Base-by-base conservation (phyloP, 2,113 vertebrate species). In the Piliocolobus tephrosceles region DNA sequence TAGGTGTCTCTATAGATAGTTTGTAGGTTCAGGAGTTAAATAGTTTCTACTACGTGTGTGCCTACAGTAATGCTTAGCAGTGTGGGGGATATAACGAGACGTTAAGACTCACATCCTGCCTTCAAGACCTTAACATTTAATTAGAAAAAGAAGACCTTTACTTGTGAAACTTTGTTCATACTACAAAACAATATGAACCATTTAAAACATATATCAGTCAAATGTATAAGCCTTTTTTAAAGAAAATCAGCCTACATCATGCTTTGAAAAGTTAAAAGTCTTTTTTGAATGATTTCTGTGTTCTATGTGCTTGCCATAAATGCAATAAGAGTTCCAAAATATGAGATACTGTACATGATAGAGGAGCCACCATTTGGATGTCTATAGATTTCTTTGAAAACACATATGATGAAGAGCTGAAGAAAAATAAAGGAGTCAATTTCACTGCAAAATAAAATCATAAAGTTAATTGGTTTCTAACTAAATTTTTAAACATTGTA, bases 381-480 rank as follows among this genome's bases (percentile, higher is more conserved):
- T 58, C 61, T 35, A 0, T 40, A 84, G 40, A 61, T 92, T 90
- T 75, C 83, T 82, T 86, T 82, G 50, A 94, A 92, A 92, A 82
- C 57, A 64, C 3, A n/a, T 73, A n/a, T 78, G 22, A 38, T 40
- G 0, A 93, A 90, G 73, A 79, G 58, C 16, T 91, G 52, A 75
- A 78, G 40, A 73, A 96, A 90, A 95, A 66, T 38, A 52, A 95
- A 80, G 40, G 35, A 78, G 22, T 85, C 27, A 22, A 76, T 94
- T 92, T 93, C 43, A 90, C n/a, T 85, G 64, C 17, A 76, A 94
- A 96, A 55, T 92, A 84, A 91, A 91, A 73, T 91, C 17, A 76
- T 50, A 32, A 78, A 93, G 20, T 45, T 88, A 58, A 79, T 88
- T 91, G 25, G 6, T 83, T 97, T 93, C 38, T 75, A 86, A 90